Evolutionary conservation across 2,888 invertebrate genomes (phyloP).

Genomic region (Rhagophthalmus giganteus): DNA sequence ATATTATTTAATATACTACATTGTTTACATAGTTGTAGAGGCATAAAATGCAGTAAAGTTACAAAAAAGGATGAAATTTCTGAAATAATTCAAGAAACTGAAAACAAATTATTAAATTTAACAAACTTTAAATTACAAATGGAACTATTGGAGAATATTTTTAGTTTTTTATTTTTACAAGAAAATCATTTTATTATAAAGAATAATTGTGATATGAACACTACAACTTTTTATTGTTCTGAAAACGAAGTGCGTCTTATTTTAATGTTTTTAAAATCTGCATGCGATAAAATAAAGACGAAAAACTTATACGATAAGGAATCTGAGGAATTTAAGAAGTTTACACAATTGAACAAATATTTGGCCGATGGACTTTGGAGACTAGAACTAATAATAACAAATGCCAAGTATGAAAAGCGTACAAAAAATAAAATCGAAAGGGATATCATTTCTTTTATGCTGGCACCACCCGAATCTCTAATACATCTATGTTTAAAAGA

Average conservation of each 20-base stretch:
- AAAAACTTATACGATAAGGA: constrained; percentile 49
- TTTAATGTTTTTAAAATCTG: constrained; percentile 61
- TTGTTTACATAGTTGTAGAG: constrained; percentile 49
- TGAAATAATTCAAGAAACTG: constrained; percentile 57
- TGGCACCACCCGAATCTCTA: constrained; percentile 74
- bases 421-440: constrained; percentile 52
- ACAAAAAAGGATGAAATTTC: constrained; percentile 52
- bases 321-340: constrained; percentile 43
- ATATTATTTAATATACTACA: constrained; percentile 59
- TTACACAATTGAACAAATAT: constrained; percentile 55
- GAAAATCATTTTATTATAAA: constrained; percentile 58
- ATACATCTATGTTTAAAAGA: constrained; percentile 76
- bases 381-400: constrained; percentile 62
- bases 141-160: constrained; percentile 73
- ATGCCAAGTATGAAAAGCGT: constrained; percentile 56
- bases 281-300: constrained; percentile 58
- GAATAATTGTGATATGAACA: constrained; percentile 40
- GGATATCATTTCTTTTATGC: constrained; percentile 68
- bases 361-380: constrained; percentile 74
- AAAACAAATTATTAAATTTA: constrained; percentile 57
- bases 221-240: constrained; percentile 61
- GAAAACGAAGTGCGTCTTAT: constrained; percentile 63
- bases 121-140: constrained; percentile 58
- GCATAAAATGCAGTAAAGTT: neutral
- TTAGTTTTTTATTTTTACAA: constrained; percentile 69